phyloP scores from a whole-genome alignment of 2,797 vertebrate genomes.

The Poecilia gillii region DNA sequence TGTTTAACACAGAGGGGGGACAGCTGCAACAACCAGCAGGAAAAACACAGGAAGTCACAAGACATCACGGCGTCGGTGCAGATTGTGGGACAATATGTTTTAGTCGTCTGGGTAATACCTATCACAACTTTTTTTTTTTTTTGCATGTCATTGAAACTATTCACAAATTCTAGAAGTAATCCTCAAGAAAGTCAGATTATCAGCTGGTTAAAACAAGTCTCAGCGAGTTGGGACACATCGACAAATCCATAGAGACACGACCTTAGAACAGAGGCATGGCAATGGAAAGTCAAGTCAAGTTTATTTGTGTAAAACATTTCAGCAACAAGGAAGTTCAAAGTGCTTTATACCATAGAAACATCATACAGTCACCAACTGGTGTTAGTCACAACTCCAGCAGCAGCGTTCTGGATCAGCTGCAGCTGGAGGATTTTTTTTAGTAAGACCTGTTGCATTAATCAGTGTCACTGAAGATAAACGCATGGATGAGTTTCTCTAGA shows the following conservation, averaged over 20 bases:
- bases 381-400: no score
- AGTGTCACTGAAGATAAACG: no score
- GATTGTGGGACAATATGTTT: background rate
- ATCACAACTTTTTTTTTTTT: background rate
- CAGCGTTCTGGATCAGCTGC: no score
- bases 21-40: constrained; percentile 40
- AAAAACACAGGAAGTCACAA: constrained; percentile 1
- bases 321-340: no score
- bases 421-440: no score
- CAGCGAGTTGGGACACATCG: background rate
- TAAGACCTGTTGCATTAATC: no score
- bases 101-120: background rate
- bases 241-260: background rate
- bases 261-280: no score
- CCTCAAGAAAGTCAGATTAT: background rate
- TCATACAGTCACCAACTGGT: no score
- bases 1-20: constrained; percentile 29
- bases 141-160: background rate
- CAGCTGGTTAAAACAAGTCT: constrained; percentile 10
- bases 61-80: constrained; percentile 12
- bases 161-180: background rate
- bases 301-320: no score
- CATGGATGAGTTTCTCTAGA: no score
- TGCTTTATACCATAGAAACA: no score
- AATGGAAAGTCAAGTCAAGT: no score